These are phyloP conservation scores for Euglossa dilemma DNA, from an alignment of 1,140 invertebrate genomes.

Conservation along the genomic window DNA sequence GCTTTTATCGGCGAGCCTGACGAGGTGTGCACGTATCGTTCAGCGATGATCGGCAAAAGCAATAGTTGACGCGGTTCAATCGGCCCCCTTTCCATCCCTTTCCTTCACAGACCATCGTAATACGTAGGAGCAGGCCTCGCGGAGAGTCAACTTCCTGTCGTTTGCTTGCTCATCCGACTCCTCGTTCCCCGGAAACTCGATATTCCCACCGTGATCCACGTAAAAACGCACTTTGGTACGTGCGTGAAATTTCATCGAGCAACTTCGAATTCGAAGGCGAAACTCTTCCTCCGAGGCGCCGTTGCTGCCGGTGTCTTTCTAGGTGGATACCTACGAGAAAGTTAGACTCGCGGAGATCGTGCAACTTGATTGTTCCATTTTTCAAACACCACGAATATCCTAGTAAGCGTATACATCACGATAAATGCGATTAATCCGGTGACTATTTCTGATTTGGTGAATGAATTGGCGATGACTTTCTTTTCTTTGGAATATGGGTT, in stretches of 20 bases:
- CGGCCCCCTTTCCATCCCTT: not conserved
- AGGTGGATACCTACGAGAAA: too few relatives aligned
- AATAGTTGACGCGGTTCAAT: conserved; percentile 12
- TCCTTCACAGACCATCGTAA: not conserved
- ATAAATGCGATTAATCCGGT: too few relatives aligned
- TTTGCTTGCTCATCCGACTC: conserved; percentile 13
- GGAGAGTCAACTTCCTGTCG: not conserved
- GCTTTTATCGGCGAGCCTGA: conserved; percentile 16
- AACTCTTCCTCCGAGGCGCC: not conserved
- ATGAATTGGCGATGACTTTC: too few relatives aligned
- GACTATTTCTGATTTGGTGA: too few relatives aligned
- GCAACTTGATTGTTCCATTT: too few relatives aligned
- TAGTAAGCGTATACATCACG: too few relatives aligned
- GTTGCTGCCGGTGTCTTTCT: not conserved
- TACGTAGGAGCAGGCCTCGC: not conserved
- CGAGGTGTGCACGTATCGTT: conserved; percentile 13
- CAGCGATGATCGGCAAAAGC: conserved; percentile 45
- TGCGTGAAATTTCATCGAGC: conserved; percentile 6
- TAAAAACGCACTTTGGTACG: conserved; percentile 4
- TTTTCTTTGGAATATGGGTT: too few relatives aligned
- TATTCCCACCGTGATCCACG: not conserved
- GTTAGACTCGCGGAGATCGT: too few relatives aligned
- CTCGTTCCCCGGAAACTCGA: not conserved
- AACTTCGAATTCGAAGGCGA: not conserved
- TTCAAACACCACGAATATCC: too few relatives aligned